A percentile compares a stretch with the other conserved stretches of the same genome.
These are phyloP conservation scores for Lucinisca nassula DNA, from an alignment of 2,888 invertebrate species.

Conservation along the genomic window DNA sequence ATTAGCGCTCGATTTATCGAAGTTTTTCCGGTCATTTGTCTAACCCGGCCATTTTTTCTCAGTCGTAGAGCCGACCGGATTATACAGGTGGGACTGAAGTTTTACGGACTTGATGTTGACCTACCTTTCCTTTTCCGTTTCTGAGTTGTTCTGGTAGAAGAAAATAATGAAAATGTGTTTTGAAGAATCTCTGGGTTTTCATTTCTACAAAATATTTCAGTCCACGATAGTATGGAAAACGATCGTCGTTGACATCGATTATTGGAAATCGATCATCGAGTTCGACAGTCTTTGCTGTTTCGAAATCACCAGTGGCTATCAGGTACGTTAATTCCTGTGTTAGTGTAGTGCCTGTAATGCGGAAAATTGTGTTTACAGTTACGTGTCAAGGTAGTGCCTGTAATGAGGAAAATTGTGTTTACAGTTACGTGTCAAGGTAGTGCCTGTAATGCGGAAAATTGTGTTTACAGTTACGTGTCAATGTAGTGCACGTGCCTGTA, in stretches of 20 bases:
- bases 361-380: neutral
- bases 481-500: no score
- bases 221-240: slow-evolving; percentile 25
- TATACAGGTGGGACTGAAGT: no score
- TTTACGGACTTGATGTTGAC: no score
- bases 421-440: neutral
- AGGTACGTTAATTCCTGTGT: slow-evolving; percentile 31
- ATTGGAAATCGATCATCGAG: slow-evolving; percentile 42
- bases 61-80: no score
- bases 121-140: neutral
- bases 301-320: slow-evolving; percentile 26
- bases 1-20: no score
- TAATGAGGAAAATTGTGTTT: neutral
- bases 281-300: slow-evolving; percentile 23
- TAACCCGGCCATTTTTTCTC: no score
- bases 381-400: neutral
- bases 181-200: neutral
- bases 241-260: slow-evolving; percentile 22
- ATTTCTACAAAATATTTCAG: neutral
- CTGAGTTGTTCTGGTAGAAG: slow-evolving; percentile 3
- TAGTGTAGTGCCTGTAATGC: slow-evolving; percentile 21
- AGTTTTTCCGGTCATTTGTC: no score
- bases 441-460: neutral
- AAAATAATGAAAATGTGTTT: slow-evolving; percentile 13
- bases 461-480: neutral